Evolutionary conservation across 2,113 vertebrate species (phyloP).

Genomic region (Xenotilapia flavipinnis): DNA sequence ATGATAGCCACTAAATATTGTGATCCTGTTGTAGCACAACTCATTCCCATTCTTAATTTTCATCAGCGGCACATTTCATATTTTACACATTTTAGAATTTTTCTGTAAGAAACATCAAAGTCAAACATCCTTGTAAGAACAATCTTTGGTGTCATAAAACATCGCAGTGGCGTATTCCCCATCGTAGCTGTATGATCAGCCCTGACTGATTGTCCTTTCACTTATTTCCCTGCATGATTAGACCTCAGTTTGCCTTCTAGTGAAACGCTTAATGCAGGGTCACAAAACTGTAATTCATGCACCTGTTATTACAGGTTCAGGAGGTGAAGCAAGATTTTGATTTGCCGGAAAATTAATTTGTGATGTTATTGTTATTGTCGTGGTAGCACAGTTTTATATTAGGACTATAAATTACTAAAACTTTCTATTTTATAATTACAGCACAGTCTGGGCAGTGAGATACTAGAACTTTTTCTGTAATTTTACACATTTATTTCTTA

Average conservation of each 20-base stretch:
- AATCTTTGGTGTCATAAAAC: background rate
- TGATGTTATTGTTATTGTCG: background rate
- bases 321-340: background rate
- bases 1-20: background rate
- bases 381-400: accelerated
- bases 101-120: too few relatives aligned
- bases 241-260: background rate
- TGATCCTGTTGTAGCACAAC: accelerated
- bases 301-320: background rate
- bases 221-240: background rate
- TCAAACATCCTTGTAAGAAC: background rate
- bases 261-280: background rate
- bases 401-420: background rate
- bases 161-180: accelerated
- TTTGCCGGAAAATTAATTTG: background rate
- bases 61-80: accelerated
- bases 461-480: accelerated
- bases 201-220: background rate
- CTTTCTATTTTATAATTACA: background rate
- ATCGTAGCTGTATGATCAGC: background rate
- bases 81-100: background rate
- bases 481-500: background rate
- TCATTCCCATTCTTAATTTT: background rate
- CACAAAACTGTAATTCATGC: background rate
- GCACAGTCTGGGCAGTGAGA: background rate